phyloP scores from a whole-genome alignment of 2,797 vertebrate genomes.

The Myripristis murdjan region DNA sequence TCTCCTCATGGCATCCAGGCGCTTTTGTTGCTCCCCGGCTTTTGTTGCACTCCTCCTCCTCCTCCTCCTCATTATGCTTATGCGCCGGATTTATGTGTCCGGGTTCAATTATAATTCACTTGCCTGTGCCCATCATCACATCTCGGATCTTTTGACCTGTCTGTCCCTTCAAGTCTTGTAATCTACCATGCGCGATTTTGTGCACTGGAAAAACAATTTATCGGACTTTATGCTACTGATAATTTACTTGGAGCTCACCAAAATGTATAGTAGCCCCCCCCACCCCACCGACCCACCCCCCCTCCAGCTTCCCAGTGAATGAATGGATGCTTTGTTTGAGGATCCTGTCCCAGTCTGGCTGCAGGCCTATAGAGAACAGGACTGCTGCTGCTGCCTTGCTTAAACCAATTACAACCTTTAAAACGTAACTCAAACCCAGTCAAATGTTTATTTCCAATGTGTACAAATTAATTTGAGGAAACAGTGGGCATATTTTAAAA shows the following conservation, averaged over 20 bases:
- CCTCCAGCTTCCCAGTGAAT: constrained; percentile 56
- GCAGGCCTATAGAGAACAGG: no score
- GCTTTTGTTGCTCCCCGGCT: constrained; percentile 79
- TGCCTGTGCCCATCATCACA: constrained; percentile 24
- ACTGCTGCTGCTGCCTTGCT: no score
- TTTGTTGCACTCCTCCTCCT: constrained; percentile 68
- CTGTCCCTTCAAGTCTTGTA: neutral
- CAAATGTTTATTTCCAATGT: no score
- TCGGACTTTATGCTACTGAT: constrained; percentile 21
- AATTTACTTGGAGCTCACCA: constrained; percentile 37
- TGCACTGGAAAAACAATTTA: neutral
- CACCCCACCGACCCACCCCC: constrained; percentile 23
- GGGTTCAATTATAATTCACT: constrained; percentile 38
- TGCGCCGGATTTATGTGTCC: constrained; percentile 26
- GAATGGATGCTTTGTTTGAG: no score
- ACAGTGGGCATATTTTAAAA: no score
- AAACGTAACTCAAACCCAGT: no score
- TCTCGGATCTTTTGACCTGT: neutral
- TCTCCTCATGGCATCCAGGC: constrained; percentile 76
- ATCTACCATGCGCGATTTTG: neutral
- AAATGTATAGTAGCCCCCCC: constrained; percentile 54
- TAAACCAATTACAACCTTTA: no score
- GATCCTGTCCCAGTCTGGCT: no score
- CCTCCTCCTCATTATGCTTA: constrained; percentile 2
- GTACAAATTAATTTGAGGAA: no score